Conservation (phyloP, 2,888 invertebrate genomes). For the Habroteleia sp. region DNA sequence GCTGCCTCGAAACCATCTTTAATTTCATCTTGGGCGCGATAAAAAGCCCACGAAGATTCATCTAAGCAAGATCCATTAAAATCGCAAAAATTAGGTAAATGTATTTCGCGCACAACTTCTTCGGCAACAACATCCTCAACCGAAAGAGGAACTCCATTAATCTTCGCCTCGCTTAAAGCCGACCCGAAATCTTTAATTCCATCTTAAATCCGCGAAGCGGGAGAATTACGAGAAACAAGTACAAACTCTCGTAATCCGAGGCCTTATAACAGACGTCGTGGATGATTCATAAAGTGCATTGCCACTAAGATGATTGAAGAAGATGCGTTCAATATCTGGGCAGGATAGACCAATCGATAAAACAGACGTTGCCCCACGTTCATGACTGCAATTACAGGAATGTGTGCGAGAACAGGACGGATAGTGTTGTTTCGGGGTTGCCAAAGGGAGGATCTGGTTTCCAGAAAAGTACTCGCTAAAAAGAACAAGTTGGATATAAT, state of each 20-base stretch:
- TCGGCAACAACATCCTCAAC: constrained; percentile 21
- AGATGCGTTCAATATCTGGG: constrained; percentile 8
- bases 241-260: constrained; percentile 12
- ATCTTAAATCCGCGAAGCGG: constrained; percentile 21
- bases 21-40: constrained; percentile 33
- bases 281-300: constrained; percentile 52
- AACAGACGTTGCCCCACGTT: constrained; percentile 47
- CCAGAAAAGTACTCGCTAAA: no score
- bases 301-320: constrained; percentile 15
- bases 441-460: constrained; percentile 12
- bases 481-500: no score
- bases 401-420: constrained; percentile 1
- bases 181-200: constrained; percentile 37
- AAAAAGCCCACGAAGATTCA: constrained; percentile 31
- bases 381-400: constrained; percentile 21
- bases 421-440: background rate
- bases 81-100: constrained; percentile 41
- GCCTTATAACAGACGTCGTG: constrained; percentile 26
- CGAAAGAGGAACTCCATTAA: constrained; percentile 38
- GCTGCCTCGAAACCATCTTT: constrained; percentile 9
- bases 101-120: constrained; percentile 17
- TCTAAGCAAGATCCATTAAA: constrained; percentile 32
- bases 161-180: constrained; percentile 23
- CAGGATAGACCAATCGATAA: constrained; percentile 43
- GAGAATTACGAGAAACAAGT: constrained; percentile 21